Percentiles rank a stretch among this genome's conserved stretches.
Conservation (phyloP, 2,888 invertebrate species). For the Xylota sylvarum region DNA sequence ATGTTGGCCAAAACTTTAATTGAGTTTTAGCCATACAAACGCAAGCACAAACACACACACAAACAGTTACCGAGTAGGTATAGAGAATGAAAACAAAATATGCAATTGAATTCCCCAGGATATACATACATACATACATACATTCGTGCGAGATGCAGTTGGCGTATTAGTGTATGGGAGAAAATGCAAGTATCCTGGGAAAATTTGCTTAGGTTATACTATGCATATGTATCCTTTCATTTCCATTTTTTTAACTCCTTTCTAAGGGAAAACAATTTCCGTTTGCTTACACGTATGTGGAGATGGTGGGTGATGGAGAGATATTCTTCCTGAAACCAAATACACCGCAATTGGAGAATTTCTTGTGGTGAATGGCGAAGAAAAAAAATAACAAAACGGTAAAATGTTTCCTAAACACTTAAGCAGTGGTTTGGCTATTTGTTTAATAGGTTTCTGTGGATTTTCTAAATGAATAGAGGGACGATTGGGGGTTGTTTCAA, state of each 20-base stretch:
- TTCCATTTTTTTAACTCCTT: background rate
- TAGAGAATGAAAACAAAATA: slow-evolving; percentile 45
- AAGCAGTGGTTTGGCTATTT: slow-evolving; percentile 22
- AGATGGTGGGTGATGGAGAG: background rate
- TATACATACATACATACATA: background rate
- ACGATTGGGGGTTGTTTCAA: too few relatives aligned
- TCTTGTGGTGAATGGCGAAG: slow-evolving; percentile 19
- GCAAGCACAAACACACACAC: background rate
- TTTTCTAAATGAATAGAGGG: slow-evolving; percentile 13
- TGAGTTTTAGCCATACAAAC: slow-evolving; percentile 69
- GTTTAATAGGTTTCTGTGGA: slow-evolving; percentile 36
- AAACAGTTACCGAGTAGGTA: background rate
- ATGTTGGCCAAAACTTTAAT: slow-evolving; percentile 77
- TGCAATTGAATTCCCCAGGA: slow-evolving; percentile 50
- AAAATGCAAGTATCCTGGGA: slow-evolving; percentile 22
- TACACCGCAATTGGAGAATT: slow-evolving; percentile 51
- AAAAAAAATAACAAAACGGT: background rate
- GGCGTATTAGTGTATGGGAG: slow-evolving; percentile 30
- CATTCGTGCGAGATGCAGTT: slow-evolving; percentile 36
- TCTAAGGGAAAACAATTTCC: slow-evolving; percentile 58
- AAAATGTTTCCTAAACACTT: slow-evolving; percentile 39
- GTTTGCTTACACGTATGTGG: slow-evolving; percentile 39
- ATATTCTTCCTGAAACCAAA: slow-evolving; percentile 49
- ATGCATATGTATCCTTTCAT: background rate
- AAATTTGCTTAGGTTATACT: slow-evolving; percentile 53